Base-by-base conservation (phyloP, 2,797 vertebrate genomes). In the Onychomys arenicola region DNA sequence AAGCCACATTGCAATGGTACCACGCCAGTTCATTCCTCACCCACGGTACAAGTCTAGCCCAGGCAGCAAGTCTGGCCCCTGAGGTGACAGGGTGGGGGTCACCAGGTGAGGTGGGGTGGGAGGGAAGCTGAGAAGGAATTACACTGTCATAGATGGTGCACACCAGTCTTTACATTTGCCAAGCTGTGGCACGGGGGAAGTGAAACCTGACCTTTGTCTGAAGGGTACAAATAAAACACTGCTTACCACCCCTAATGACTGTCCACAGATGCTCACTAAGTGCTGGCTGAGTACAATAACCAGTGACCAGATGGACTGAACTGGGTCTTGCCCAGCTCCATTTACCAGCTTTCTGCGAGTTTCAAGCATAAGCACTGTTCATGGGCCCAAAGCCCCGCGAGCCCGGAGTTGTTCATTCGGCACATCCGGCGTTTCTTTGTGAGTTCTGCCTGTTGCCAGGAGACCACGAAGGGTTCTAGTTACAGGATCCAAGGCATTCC, bases 381-480 rank as follows among this genome's bases (percentile, higher is more conserved):
- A 0, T 71, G 29, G 78, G 91, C 75, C 40, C 27, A 82, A 83
- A 71, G 55, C 32, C 91, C 0, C 2, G 89, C 91, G 91, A 94
- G 78, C 37, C 16, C 78, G 2, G 3, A 59, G 3, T 59, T 46
- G 19, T 89, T 49, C 49, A 81, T 90, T 95, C 83, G 81, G 89
- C 87, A 23, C 0, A 0, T 40, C 63, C n/a, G 86, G 95, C 57
- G 78, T 94, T 93, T 96, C 86, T 95, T 87, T 52, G 37, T 17
- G 37, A 80, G 32, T 19, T 65, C 86, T 25, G 29, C 43, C 0
- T 8, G 69, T 63, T 92, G 96, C 91, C 89, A 63, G 40, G 85
- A 87, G 81, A 76, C 82, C 91, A 43, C 89, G 83, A n/a, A 91
- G 52, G 61, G 52, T 52, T 94, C 96, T 95, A 89, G 67, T 95